phyloP scores from a whole-genome alignment of 1,140 invertebrate genomes.

The Delia radicum region DNA sequence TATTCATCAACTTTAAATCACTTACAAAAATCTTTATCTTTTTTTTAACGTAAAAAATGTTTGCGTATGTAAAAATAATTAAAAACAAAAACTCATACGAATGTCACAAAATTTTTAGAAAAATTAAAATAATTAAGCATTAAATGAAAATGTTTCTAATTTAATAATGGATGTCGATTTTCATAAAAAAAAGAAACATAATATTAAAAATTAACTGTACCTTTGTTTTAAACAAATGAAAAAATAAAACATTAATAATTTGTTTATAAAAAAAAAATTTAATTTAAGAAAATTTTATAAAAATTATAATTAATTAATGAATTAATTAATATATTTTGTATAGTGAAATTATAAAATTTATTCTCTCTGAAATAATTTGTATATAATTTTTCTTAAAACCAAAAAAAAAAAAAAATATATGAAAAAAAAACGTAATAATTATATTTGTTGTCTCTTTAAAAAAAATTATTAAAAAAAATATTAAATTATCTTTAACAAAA shows the following conservation, averaged over 20 bases:
- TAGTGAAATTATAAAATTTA: conserved; percentile 7
- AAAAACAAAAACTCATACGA: neutral
- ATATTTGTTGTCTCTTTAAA: conserved; percentile 29
- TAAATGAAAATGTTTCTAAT: neutral
- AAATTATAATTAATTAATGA: conserved; percentile 8
- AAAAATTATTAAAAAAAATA: conserved; percentile 26
- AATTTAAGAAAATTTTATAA: neutral
- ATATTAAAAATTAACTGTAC: conserved; percentile 50
- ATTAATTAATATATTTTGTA: conserved; percentile 18
- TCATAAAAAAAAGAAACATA: neutral
- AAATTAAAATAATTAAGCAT: neutral
- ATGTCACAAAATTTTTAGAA: neutral
- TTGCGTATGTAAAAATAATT: neutral
- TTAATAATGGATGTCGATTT: neutral
- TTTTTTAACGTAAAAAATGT: neutral
- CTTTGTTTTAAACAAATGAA: conserved; percentile 52
- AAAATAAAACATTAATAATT: conserved; percentile 16
- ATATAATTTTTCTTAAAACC: conserved; percentile 42
- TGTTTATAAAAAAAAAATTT: conserved; percentile 13
- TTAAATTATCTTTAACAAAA: no score
- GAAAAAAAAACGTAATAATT: conserved; percentile 8
- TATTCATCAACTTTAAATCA: neutral
- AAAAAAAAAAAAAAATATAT: conserved; percentile 43
- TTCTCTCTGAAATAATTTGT: conserved; percentile 31
- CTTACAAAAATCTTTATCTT: neutral